Base-by-base conservation (phyloP, 2,888 invertebrate species). In the Herminia tarsipennalis region DNA sequence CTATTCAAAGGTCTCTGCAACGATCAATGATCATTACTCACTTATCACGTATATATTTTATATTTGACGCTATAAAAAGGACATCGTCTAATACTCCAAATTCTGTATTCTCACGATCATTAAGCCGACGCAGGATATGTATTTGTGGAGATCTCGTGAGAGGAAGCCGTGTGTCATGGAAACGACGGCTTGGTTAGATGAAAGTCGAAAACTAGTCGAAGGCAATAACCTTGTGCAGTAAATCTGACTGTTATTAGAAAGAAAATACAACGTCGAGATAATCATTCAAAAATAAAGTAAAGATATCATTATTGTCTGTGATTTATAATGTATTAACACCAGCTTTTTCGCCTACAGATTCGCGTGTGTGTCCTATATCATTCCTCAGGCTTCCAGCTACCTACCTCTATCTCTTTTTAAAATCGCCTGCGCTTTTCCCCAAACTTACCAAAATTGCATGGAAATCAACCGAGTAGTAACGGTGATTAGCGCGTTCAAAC, bases 61-160 rank as follows among this genome's bases (percentile, higher is more conserved):
- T 45, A 57, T 50, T 63, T 49, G 33, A 44, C n/a, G 50, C 40
- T n/a, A 53, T 48, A 63, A 59, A 61, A 46, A 53, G 51, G 48
- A 64, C 39, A 43, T 41, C 45, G 51, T 45, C 52, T 45, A 52
- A 49, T 46, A 40, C 13, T 47, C 34, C 24, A 52, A 57, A 55
- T 47, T 38, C 22, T 29, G 40, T 55, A 44, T 66, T 64, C 58
- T 66, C 66, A 64, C 50, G 66, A 46, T 37, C 52, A 55, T 65
- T 66, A 65, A 44, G 9, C 38, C 40, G 35, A 47, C 13, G 44
- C 58, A 58, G 66, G 64, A 66, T 61, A 53, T 58, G 48, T 66
- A 58, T 61, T 66, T 66, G 51, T 64, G 66, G 58, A 58, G 38
- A 53, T 10, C 29, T 32, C 30, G 27, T 30, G 47, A 52, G 27